Base-by-base conservation (phyloP, 1,140 invertebrate species). In the Caenorhabditis briggsae region DNA sequence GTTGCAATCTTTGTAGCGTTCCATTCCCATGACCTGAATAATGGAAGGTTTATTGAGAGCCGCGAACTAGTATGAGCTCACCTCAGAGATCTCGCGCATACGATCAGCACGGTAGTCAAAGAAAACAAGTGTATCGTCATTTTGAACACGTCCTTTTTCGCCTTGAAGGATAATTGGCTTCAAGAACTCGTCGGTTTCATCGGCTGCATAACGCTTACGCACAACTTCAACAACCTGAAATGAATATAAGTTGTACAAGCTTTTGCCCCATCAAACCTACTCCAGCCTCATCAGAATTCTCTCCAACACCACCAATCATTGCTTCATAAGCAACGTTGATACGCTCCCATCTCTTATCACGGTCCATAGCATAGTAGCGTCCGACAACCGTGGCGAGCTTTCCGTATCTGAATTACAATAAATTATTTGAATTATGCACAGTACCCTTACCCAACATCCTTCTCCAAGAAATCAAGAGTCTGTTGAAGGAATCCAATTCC, bases 361-460 rank as follows among this genome's bases (percentile, higher is more conserved):
- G 89, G 90, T 94, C 93, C 93, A 94, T 94, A 12, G 94, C 93
- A 89, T 94, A 94, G 89, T 94, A 94, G 55, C 94, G 90, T 3
- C 93, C 93, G 78, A 90, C 92, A 87, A 94, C 91, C n/a, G 93
- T 93, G 12, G 92, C 89, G 25, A 94, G 85, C 65, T 91, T 89
- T 18, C 94, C 94, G 86, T 93, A 94, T n/a, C 64, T 48, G 61
- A 25, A 65, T 53, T 53, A 14, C 16, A 53, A 53, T 11, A 11
- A 53, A 53, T 2, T 53, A 53, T 53, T 53, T 53, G 33, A 33
- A 33, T 33, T 33, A 33, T 33, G 33, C 33, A 33, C 33, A 33
- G 50, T 11, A 5, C 0, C 11, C 50, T 11, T 53, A 65, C 84
- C 65, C 70, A 18, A 50, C 46, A 16, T 87, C 59, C 25, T 88